Percentiles rank a stretch among this genome's conserved stretches.
These are phyloP conservation scores for Hafferia zeledoni DNA, from an alignment of 2,797 vertebrate species.

Conservation along the genomic window DNA sequence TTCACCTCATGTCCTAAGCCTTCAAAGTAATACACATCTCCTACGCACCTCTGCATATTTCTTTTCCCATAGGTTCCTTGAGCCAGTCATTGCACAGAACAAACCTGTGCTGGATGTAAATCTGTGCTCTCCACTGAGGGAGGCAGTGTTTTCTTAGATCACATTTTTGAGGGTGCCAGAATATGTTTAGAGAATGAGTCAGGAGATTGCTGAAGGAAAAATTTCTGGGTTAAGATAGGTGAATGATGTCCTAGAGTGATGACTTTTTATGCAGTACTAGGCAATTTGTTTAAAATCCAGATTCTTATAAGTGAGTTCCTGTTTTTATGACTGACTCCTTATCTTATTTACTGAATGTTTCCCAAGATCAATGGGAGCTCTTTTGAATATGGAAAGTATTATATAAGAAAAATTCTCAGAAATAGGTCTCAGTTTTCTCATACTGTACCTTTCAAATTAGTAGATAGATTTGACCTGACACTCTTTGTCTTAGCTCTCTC, in stretches of 20 bases:
- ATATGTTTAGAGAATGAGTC: constrained; percentile 28
- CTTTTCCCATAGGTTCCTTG: background rate
- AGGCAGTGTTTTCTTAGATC: background rate
- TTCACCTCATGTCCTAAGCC: background rate
- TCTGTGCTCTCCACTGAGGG: background rate
- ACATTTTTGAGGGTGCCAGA: constrained; percentile 7
- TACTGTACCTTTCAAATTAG: constrained; percentile 12
- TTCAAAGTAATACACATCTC: background rate
- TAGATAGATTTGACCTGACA: constrained; percentile 12
- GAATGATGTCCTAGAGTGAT: constrained; percentile 15
- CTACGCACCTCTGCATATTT: background rate
- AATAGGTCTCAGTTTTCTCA: background rate
- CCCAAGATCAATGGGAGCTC: background rate
- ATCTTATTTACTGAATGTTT: constrained; percentile 14
- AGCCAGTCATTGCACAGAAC: background rate
- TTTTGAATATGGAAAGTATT: constrained; percentile 24
- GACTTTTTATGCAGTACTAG: background rate
- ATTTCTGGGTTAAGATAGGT: background rate
- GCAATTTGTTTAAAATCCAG: constrained; percentile 4
- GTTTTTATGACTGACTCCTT: background rate
- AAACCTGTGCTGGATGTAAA: background rate
- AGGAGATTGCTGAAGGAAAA: constrained; percentile 28
- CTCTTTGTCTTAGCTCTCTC: background rate
- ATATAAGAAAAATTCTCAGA: background rate
- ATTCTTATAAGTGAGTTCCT: background rate